phyloP scores from a whole-genome alignment of 2,888 invertebrate genomes.

The Epirrita christyi region DNA sequence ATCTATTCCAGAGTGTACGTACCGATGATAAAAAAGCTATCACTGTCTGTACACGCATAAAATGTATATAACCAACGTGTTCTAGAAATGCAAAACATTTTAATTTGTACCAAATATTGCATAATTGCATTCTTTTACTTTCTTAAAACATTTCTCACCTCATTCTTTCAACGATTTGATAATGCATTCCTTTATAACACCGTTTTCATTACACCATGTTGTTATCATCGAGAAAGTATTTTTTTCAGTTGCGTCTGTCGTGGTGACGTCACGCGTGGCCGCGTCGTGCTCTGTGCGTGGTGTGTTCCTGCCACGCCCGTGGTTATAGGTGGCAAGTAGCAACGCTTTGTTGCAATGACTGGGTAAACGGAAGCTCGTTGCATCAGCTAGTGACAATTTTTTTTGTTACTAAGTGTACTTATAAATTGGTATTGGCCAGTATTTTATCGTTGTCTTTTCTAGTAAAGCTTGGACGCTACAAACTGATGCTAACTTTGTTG shows the following conservation, averaged over 20 bases:
- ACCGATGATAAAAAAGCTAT: no score
- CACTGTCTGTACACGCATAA: no score
- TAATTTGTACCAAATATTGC: no score
- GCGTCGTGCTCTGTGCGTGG: constrained; percentile 41
- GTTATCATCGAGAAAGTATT: constrained; percentile 42
- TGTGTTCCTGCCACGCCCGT: constrained; percentile 25
- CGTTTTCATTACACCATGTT: constrained; percentile 1
- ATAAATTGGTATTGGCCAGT: background rate
- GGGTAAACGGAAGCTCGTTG: constrained; percentile 3
- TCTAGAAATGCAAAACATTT: no score
- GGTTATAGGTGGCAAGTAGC: background rate
- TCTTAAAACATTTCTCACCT: no score
- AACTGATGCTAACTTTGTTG: background rate
- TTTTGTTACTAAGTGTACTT: background rate
- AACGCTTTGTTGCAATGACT: background rate
- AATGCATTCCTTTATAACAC: background rate
- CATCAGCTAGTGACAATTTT: background rate
- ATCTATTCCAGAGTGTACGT: background rate
- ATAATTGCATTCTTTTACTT: no score
- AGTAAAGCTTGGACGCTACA: background rate
- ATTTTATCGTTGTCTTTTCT: background rate
- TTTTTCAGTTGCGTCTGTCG: constrained; percentile 28
- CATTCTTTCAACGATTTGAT: no score
- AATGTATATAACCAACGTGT: no score
- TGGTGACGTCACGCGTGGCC: constrained; percentile 46